phyloP scores from a whole-genome alignment of 2,797 vertebrate species.

The Gorsachius magnificus region DNA sequence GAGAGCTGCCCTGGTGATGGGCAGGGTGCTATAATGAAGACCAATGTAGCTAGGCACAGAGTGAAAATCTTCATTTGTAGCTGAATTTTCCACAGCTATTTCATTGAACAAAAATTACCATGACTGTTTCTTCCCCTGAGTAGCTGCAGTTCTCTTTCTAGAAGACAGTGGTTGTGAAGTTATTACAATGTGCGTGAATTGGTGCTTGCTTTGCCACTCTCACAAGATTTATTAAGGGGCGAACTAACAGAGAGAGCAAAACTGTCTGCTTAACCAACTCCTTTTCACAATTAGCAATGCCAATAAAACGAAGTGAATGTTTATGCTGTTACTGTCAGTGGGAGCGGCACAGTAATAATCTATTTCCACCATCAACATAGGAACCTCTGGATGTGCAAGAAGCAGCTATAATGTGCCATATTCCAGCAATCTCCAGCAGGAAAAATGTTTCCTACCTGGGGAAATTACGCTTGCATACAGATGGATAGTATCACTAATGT shows the following conservation, averaged over 20 bases:
- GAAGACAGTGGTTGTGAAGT: background rate
- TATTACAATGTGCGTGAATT: background rate
- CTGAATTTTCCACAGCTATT: background rate
- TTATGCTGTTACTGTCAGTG: background rate
- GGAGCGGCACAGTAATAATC: background rate
- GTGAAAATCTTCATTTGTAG: background rate
- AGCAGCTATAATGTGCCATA: background rate
- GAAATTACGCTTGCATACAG: background rate
- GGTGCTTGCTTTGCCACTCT: background rate
- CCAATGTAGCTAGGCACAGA: background rate
- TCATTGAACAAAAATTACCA: background rate
- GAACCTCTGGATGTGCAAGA: background rate
- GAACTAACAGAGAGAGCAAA: background rate
- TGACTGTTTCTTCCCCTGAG: background rate
- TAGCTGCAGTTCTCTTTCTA: background rate
- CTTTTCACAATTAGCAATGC: background rate
- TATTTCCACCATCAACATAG: background rate
- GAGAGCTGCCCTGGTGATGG: background rate
- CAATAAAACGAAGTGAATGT: background rate
- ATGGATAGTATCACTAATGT: background rate
- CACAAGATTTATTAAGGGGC: background rate
- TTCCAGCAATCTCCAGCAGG: background rate
- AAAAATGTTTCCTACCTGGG: background rate
- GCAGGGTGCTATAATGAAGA: fast-evolving
- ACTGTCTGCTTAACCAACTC: background rate